A percentile compares a stretch with the other conserved stretches of the same genome.
Conservation (phyloP, 1,140 invertebrate genomes). For the Zaprionus gabonicus region DNA sequence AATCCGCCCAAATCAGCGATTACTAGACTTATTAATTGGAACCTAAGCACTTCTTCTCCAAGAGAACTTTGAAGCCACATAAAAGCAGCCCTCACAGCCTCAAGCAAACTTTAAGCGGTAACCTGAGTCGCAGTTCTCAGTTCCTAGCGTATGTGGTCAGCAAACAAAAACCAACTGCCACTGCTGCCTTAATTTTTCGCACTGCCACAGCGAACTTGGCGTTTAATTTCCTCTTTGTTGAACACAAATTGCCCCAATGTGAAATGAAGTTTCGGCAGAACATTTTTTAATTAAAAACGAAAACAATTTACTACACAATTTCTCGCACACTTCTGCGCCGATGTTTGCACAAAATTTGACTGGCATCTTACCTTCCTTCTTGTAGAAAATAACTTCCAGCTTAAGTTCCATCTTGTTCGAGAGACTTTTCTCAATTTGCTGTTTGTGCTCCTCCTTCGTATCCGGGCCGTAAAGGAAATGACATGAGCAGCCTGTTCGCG, state of each 20-base stretch:
- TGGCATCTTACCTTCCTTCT: constrained; percentile 92
- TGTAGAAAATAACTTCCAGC: constrained; percentile 97
- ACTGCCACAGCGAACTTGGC: constrained; percentile 21
- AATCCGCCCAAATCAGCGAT: neutral
- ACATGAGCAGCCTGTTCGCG: constrained; percentile 91
- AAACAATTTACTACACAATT: constrained; percentile 58
- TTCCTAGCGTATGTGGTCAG: constrained; percentile 18
- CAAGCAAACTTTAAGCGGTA: neutral
- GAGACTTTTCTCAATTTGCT: constrained; percentile 94
- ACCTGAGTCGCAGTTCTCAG: neutral
- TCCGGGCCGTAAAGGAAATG: constrained; percentile 97
- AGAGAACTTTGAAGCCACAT: neutral
- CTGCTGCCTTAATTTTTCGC: neutral
- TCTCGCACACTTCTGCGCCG: constrained; percentile 18
- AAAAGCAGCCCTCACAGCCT: neutral
- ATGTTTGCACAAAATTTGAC: neutral
- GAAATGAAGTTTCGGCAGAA: constrained; percentile 42
- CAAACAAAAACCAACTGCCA: neutral
- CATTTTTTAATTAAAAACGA: constrained; percentile 60
- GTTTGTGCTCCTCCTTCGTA: constrained; percentile 94
- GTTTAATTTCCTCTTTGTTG: constrained; percentile 46
- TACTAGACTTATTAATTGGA: neutral
- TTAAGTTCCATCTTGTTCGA: constrained; percentile 96
- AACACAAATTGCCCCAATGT: constrained; percentile 47
- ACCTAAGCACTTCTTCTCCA: neutral